Base-by-base conservation (phyloP, 2,113 vertebrate genomes). In the Indicator indicator region DNA sequence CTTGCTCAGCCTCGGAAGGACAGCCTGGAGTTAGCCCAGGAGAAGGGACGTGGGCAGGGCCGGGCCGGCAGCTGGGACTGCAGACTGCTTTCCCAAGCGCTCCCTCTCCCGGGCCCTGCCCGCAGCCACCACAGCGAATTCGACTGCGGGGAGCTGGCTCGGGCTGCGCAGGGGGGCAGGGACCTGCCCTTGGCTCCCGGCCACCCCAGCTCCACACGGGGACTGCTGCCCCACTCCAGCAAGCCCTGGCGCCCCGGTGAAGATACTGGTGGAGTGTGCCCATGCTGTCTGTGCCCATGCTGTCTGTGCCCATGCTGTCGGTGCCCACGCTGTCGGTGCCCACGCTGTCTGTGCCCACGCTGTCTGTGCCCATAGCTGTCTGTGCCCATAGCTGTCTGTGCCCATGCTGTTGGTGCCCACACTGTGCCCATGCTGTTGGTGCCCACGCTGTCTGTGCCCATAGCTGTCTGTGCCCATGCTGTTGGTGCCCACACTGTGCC, bases 181-280 rank as follows among this genome's bases (percentile, higher is more conserved):
- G 36, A 36, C 21, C 23, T 65, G 24, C 33, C 24, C 17, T 26
- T 5, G 0, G 44, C n/a, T 75, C 44, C 68, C 55, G 28, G 32
- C 0, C 0, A 48, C 19, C 67, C 48, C 23, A 44, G 32, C 50
- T 74, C 27, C 42, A 11, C 27, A 19, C 24, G n/a, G 19, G 26
- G 82, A 26, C 18, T 8, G 26, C 33, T 72, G 21, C 30, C 9
- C 54, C 50, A 2, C 30, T n/a, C 40, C 54, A 52, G 5, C 23
- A 76, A 65, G 17, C 86, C n/a, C 59, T 82, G 71, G 30, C 6
- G 33, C 21, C 60, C 44, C 72, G 14, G 2, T 40, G 83, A 23
- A 63, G 40, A 21, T 42, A 1, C 38, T 1, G 0, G 14, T 5
- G 42, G 42, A 42, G 13, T 1, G 0, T 60, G 18, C 46, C 26